Evolutionary conservation across 2,888 invertebrate species (phyloP), one percentile per base, ranked within the genome.

Genomic region (Maniola hyperantus): DNA sequence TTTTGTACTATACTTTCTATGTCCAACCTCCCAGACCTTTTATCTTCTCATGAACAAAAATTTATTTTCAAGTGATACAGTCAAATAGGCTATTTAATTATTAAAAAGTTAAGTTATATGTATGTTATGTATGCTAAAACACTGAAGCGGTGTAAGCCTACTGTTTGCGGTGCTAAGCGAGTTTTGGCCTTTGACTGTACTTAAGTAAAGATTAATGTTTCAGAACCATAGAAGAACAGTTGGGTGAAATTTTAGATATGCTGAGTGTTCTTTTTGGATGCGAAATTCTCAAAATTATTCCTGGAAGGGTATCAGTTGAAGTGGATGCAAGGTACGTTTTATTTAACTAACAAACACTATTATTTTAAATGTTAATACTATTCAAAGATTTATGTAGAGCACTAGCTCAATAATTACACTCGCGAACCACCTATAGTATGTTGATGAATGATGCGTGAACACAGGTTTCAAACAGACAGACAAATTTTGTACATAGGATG

Each of bases 281-380:
- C 82, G 99, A 99, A 94, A 99, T 99, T 78, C 93, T 99, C 59
- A 98, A 99, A 91, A 97, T 99, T 74, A 96, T 99, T 71, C 99
- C 99, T 13, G 99, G 99, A 8, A 94, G 99, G 73, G 98, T 99
- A 1, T 98, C 98, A 2, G 98, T 98, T 42, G 99, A 99, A 93
- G 97, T 99, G 57, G 99, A 99, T 93, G 98, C 99, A 44, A 95
- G 96, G 96, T 96, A 81, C 18, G 33, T 58, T 8, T 34, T 13
- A 46, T 46, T 20, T 5, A 63, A 33, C 8, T 39, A 11, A 36
- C 11, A 15, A 8, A 39, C 10, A 62, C 33, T 53, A 33, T 13
- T 53, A 33, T 13, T 50, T n/a, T 18, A 20, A 50, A 11, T 50
- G 20, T 8, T 6, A 20, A 50, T 20, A 26, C 26, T 26, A 26